These are phyloP conservation scores for Fratercula arctica DNA, from an alignment of 2,797 vertebrate genomes.

Conservation along the genomic window DNA sequence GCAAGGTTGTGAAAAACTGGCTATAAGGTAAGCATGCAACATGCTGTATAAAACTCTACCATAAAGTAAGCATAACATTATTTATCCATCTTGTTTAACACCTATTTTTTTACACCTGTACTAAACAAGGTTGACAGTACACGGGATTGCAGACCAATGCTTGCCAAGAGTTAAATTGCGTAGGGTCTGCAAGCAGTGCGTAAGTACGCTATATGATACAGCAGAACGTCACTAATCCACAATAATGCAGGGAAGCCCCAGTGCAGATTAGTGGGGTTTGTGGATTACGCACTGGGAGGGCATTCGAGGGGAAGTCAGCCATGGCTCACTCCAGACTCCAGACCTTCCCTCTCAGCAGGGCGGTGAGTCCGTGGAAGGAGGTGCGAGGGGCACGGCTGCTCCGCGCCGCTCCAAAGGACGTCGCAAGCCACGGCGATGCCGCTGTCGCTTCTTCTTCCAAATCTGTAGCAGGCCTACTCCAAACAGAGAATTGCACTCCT, in stretches of 20 bases:
- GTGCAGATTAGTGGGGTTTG: conserved; percentile 53
- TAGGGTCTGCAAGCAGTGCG: background rate
- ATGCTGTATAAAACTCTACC: background rate
- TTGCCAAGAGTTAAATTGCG: background rate
- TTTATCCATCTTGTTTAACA: background rate
- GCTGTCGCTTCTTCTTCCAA: background rate
- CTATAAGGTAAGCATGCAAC: background rate
- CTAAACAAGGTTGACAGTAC: background rate
- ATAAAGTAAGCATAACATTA: background rate
- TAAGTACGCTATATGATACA: conserved; percentile 1
- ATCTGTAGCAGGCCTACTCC: background rate
- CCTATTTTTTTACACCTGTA: background rate
- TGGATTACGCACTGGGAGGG: conserved; percentile 46
- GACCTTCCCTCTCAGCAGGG: rapidly evolving
- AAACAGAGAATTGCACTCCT: background rate
- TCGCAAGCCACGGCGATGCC: rapidly evolving
- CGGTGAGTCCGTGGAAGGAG: background rate
- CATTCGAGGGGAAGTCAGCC: conserved; percentile 35
- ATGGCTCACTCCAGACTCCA: background rate
- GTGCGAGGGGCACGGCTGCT: background rate
- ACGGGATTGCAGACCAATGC: background rate
- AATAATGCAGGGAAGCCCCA: conserved; percentile 58
- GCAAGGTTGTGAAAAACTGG: background rate
- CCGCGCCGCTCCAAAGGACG: background rate
- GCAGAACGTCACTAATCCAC: conserved; percentile 46